phyloP scores from a whole-genome alignment of 2,888 invertebrate genomes.

The Chydorus sphaericus region DNA sequence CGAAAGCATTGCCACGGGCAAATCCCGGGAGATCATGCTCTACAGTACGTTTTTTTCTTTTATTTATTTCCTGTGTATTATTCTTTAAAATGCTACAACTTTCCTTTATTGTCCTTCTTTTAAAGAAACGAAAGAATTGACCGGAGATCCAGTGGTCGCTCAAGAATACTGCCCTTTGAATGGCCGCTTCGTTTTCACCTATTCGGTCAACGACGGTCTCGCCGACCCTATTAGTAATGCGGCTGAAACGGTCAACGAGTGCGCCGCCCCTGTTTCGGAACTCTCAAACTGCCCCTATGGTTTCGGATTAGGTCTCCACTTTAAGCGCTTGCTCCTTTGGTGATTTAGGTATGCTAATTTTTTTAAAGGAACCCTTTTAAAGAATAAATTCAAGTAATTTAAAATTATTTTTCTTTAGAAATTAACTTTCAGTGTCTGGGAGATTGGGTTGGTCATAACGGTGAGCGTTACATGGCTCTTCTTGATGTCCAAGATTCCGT shows the following conservation, averaged over 20 bases:
- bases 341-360: conserved; percentile 34
- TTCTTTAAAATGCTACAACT: too few species aligned
- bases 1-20: conserved; percentile 25
- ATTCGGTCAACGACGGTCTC: conserved; percentile 36
- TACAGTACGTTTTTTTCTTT: conserved; percentile 38
- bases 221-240: neutral
- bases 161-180: conserved; percentile 48
- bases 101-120: conserved; percentile 11
- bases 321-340: conserved; percentile 41
- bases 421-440: conserved; percentile 46
- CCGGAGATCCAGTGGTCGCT: conserved; percentile 32
- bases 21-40: conserved; percentile 36
- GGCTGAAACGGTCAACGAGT: conserved; percentile 34
- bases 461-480: conserved; percentile 41
- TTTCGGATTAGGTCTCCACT: conserved; percentile 39
- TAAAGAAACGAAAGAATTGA: conserved; percentile 39
- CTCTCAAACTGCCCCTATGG: conserved; percentile 45
- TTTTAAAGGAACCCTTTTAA: neutral
- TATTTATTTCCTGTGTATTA: neutral
- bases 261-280: conserved; percentile 38
- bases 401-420: conserved; percentile 28
- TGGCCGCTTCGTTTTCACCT: conserved; percentile 41
- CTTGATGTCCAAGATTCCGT: conserved; percentile 32
- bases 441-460: conserved; percentile 41
- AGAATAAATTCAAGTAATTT: neutral